These are phyloP conservation scores for Beris morrisii DNA, from an alignment of 2,888 invertebrate genomes.

Conservation along the genomic window DNA sequence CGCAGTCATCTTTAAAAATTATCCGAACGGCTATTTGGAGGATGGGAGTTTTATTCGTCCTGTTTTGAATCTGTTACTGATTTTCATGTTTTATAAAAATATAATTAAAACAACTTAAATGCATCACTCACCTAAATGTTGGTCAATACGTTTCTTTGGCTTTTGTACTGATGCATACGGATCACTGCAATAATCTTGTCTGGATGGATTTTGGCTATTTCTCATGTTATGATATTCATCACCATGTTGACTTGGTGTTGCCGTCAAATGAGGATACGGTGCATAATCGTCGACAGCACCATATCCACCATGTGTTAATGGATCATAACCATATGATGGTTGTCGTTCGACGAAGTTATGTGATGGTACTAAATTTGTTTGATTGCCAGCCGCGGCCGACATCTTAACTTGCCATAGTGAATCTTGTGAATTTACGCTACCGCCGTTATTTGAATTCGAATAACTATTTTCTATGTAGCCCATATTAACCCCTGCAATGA, in stretches of 20 bases:
- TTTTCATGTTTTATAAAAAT: too few relatives aligned
- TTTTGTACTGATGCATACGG: constrained; percentile 88
- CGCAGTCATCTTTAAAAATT: too few relatives aligned
- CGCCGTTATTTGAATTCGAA: constrained; percentile 92
- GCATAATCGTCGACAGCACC: constrained; percentile 83
- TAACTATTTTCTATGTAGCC: constrained; percentile 90
- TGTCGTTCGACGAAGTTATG: constrained; percentile 67
- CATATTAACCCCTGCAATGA: constrained; percentile 76
- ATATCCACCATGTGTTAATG: constrained; percentile 79
- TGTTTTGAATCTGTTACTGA: too few relatives aligned
- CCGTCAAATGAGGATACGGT: constrained; percentile 76
- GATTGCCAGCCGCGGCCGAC: constrained; percentile 73
- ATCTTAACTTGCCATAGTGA: constrained; percentile 94
- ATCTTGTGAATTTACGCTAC: constrained; percentile 92
- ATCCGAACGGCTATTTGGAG: too few relatives aligned
- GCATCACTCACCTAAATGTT: constrained; percentile 75
- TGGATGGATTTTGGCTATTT: constrained; percentile 78
- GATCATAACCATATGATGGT: constrained; percentile 75
- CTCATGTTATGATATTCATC: constrained; percentile 72
- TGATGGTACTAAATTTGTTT: constrained; percentile 63
- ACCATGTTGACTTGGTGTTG: constrained; percentile 65
- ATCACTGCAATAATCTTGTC: constrained; percentile 85
- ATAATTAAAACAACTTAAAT: background rate
- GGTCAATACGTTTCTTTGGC: constrained; percentile 84
- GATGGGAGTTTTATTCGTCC: too few relatives aligned